Conservation (phyloP, 2,888 invertebrate genomes). For the Glaucopsyche alexis region DNA sequence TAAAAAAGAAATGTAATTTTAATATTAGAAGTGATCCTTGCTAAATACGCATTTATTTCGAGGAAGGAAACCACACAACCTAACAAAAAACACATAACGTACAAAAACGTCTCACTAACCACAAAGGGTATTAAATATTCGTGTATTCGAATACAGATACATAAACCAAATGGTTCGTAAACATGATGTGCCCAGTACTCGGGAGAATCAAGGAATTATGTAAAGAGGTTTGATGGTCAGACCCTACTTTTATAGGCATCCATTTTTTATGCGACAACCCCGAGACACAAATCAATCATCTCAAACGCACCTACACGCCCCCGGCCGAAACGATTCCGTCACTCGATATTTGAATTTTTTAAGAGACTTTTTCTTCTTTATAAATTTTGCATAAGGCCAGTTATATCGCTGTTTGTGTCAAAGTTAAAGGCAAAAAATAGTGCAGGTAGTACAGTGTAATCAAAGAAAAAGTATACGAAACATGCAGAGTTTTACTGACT, state of each 20-base stretch:
- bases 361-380: background rate
- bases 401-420: background rate
- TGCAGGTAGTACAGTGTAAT: background rate
- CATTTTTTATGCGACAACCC: conserved; percentile 60
- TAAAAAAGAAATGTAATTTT: too few species aligned
- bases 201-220: conserved; percentile 73
- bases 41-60: too few species aligned
- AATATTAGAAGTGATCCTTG: too few species aligned
- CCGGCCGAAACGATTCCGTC: conserved; percentile 36
- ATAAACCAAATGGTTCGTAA: conserved; percentile 26
- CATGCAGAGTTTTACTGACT: too few species aligned
- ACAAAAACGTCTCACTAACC: background rate
- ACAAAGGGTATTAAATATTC: conserved; percentile 16
- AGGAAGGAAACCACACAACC: too few species aligned
- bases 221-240: conserved; percentile 66
- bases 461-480: too few species aligned
- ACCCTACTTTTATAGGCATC: conserved; percentile 54
- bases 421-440: background rate
- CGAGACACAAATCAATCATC: conserved; percentile 60
- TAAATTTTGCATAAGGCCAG: background rate
- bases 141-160: background rate
- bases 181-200: conserved; percentile 37
- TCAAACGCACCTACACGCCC: conserved; percentile 49
- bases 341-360: conserved; percentile 33
- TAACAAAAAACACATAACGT: too few species aligned